These are phyloP conservation scores for Metopolophium dirhodum DNA, from an alignment of 1,140 invertebrate genomes.

Conservation along the genomic window DNA sequence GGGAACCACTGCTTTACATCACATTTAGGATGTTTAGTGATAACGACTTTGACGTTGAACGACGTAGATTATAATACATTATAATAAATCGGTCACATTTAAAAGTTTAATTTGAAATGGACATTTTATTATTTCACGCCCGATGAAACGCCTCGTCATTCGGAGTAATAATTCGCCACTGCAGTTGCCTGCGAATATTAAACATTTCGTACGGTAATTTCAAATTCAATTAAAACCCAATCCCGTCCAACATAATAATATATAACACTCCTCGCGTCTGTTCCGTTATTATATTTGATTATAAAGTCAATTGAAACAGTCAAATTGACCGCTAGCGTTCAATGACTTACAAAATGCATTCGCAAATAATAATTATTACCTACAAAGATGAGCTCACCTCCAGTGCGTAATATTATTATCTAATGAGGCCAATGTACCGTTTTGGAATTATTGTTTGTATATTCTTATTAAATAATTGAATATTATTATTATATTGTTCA, in stretches of 20 bases:
- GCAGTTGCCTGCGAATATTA: background rate
- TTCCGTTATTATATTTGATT: background rate
- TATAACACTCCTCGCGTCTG: background rate
- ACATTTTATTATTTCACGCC: background rate
- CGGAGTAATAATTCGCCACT: background rate
- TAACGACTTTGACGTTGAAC: too few relatives aligned
- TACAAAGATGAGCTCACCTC: slow-evolving; percentile 26
- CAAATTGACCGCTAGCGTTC: background rate
- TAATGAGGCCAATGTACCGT: slow-evolving; percentile 37
- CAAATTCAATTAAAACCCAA: background rate
- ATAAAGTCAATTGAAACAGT: background rate
- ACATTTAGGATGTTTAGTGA: too few relatives aligned
- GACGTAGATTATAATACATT: too few relatives aligned
- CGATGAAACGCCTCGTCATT: background rate
- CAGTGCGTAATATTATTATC: background rate
- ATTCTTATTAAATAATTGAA: background rate
- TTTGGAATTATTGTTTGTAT: background rate
- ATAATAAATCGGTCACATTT: background rate
- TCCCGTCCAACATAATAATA: background rate
- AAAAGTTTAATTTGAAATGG: background rate
- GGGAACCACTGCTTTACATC: too few relatives aligned
- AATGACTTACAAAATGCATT: background rate
- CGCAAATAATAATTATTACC: slow-evolving; percentile 6
- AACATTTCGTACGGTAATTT: background rate
- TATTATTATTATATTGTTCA: slow-evolving; percentile 2